phyloP scores from a whole-genome alignment of 2,888 invertebrate genomes.

The Lymantria monacha region DNA sequence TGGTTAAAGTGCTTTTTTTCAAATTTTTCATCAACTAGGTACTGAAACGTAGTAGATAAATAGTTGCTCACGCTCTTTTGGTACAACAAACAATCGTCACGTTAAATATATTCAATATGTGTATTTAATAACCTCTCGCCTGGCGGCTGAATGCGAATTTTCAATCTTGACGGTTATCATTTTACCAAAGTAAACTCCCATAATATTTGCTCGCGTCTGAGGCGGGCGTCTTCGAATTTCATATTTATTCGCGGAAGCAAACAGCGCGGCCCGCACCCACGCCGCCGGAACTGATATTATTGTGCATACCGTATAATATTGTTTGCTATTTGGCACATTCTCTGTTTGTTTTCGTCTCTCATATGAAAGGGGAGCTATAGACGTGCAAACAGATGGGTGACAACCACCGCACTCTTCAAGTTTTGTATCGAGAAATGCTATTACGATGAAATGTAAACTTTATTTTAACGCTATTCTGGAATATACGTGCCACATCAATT shows the following conservation, averaged over 20 bases:
- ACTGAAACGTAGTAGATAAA: too few species aligned
- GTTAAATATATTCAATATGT: too few species aligned
- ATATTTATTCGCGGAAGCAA: slow-evolving; percentile 81
- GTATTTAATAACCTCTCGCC: slow-evolving; percentile 55
- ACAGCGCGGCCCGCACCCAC: slow-evolving; percentile 62
- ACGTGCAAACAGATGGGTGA: slow-evolving; percentile 75
- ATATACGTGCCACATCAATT: slow-evolving; percentile 22
- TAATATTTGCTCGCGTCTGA: slow-evolving; percentile 77
- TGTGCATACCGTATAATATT: slow-evolving; percentile 83
- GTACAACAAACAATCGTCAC: too few species aligned
- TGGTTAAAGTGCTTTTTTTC: too few species aligned
- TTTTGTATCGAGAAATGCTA: slow-evolving; percentile 68
- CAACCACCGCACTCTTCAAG: slow-evolving; percentile 57
- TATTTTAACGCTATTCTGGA: slow-evolving; percentile 36
- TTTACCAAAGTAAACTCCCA: slow-evolving; percentile 79
- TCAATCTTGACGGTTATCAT: slow-evolving; percentile 80
- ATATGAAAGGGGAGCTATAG: slow-evolving; percentile 80
- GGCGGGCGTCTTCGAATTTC: slow-evolving; percentile 78
- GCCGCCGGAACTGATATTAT: slow-evolving; percentile 80
- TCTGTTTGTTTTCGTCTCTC: slow-evolving; percentile 80
- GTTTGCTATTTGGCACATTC: slow-evolving; percentile 83
- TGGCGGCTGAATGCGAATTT: slow-evolving; percentile 72
- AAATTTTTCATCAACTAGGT: too few species aligned
- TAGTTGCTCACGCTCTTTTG: too few species aligned
- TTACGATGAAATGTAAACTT: slow-evolving; percentile 65